phyloP scores from a whole-genome alignment of 1,140 invertebrate species.

The Drosophila seguyi region DNA sequence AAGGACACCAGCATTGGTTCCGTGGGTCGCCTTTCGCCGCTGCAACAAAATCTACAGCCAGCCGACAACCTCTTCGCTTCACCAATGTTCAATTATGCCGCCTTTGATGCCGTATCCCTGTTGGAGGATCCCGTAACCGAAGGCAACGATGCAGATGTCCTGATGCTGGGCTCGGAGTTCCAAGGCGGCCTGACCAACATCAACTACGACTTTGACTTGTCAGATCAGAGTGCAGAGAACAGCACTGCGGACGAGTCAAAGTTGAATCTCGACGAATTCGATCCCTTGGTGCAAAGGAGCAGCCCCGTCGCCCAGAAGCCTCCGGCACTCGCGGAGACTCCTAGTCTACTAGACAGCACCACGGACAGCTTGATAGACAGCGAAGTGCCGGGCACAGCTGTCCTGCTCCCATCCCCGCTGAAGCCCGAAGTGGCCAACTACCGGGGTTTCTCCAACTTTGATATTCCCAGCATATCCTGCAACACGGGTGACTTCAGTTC shows the following conservation, averaged over 20 bases:
- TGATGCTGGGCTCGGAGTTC: slow-evolving; percentile 84
- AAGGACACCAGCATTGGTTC: slow-evolving; percentile 62
- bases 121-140: slow-evolving; percentile 85
- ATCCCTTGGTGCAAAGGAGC: slow-evolving; percentile 73
- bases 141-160: slow-evolving; percentile 87
- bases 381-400: slow-evolving; percentile 86
- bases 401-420: slow-evolving; percentile 88
- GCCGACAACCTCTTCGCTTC: slow-evolving; percentile 87
- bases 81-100: slow-evolving; percentile 85
- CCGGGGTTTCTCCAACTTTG: slow-evolving; percentile 89
- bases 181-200: slow-evolving; percentile 88
- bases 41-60: slow-evolving; percentile 45
- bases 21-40: slow-evolving; percentile 66
- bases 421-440: slow-evolving; percentile 87
- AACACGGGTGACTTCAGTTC: slow-evolving; percentile 88
- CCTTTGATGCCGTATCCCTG: slow-evolving; percentile 87
- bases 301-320: not conserved
- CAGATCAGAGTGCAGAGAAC: slow-evolving; percentile 89
- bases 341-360: slow-evolving; percentile 49
- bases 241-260: slow-evolving; percentile 87
- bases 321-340: slow-evolving; percentile 14
- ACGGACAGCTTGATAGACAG: slow-evolving; percentile 85
- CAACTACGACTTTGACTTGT: slow-evolving; percentile 90
- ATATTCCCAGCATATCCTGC: slow-evolving; percentile 91
- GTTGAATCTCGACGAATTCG: slow-evolving; percentile 84